Conservation (phyloP, 2,113 vertebrate genomes). For the Mesitornis unicolor region DNA sequence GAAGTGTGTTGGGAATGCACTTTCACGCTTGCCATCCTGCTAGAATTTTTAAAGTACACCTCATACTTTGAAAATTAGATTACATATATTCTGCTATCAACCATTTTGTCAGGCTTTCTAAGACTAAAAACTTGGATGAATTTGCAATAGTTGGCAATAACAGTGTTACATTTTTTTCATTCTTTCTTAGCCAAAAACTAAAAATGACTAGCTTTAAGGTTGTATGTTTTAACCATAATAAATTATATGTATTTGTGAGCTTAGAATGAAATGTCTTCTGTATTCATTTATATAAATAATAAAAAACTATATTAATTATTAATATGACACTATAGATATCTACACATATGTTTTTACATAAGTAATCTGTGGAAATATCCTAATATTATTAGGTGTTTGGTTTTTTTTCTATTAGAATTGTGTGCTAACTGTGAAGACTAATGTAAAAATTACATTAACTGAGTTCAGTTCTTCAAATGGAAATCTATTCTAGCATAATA, state of each 20-base stretch:
- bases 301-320: not conserved
- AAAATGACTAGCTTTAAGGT: not conserved
- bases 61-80: not conserved
- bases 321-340: not conserved
- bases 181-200: not conserved
- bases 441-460: slow-evolving; percentile 41
- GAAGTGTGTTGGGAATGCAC: not conserved
- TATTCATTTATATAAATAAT: not conserved
- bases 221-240: not conserved
- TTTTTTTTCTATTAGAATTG: not conserved
- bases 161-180: not conserved
- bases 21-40: not conserved
- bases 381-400: not conserved
- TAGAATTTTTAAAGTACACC: not conserved
- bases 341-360: not conserved
- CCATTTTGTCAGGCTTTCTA: not conserved
- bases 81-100: rapidly evolving
- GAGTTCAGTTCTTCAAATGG: slow-evolving; percentile 32
- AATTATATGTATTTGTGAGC: not conserved
- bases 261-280: not conserved
- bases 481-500: slow-evolving; percentile 28
- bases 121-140: not conserved
- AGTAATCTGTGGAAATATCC: not conserved
- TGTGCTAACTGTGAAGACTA: slow-evolving; percentile 5
- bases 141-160: not conserved